These are phyloP conservation scores for Toxonevra muliebris DNA, from an alignment of 2,888 invertebrate species.

Conservation along the genomic window DNA sequence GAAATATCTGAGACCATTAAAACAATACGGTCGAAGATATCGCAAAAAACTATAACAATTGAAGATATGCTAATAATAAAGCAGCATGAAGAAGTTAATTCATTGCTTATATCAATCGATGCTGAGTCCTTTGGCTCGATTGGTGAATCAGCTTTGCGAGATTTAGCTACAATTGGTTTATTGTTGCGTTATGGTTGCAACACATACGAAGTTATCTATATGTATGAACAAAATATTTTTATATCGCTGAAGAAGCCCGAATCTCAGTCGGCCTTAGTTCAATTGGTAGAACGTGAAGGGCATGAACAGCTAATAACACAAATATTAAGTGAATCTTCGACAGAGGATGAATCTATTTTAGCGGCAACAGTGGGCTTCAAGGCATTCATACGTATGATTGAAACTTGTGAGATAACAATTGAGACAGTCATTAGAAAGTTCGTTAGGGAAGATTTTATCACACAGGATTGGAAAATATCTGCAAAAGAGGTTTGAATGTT, in stretches of 20 bases:
- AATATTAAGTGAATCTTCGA: slow-evolving; percentile 81
- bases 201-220: slow-evolving; percentile 78
- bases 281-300: slow-evolving; percentile 84
- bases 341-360: slow-evolving; percentile 78
- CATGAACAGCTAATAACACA: slow-evolving; percentile 83
- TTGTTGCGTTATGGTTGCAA: slow-evolving; percentile 79
- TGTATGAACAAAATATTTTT: slow-evolving; percentile 82
- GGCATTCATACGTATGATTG: slow-evolving; percentile 87
- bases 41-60: slow-evolving; percentile 61
- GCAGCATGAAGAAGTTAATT: slow-evolving; percentile 77
- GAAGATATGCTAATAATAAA: slow-evolving; percentile 70
- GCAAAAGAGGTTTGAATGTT: slow-evolving; percentile 64
- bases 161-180: slow-evolving; percentile 84
- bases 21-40: slow-evolving; percentile 61
- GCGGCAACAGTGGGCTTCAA: slow-evolving; percentile 85
- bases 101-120: slow-evolving; percentile 77
- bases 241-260: slow-evolving; percentile 81
- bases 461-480: slow-evolving; percentile 78
- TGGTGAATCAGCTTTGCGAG: slow-evolving; percentile 80
- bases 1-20: slow-evolving; percentile 67
- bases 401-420: slow-evolving; percentile 80
- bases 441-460: slow-evolving; percentile 83
- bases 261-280: slow-evolving; percentile 85
- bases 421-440: slow-evolving; percentile 86
- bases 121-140: slow-evolving; percentile 80